These are phyloP conservation scores for Drosophila longiperda DNA, from an alignment of 2,888 invertebrate species.

Conservation along the genomic window DNA sequence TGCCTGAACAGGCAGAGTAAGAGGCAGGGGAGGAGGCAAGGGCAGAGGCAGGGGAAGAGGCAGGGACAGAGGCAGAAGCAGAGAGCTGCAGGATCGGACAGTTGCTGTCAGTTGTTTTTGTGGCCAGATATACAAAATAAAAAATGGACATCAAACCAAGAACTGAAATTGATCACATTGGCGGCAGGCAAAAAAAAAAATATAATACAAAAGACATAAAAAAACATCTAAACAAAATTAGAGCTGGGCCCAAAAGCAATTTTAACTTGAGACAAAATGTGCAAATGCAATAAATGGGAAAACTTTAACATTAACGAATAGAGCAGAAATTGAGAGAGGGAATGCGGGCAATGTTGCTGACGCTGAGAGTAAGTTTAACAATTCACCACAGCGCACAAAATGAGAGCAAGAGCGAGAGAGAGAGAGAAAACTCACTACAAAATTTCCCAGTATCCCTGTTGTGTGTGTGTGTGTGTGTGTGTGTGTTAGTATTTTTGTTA, in stretches of 20 bases:
- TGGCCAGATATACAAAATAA: constrained; percentile 3
- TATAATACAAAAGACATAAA: background rate
- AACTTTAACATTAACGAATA: constrained; percentile 23
- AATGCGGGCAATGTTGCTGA: constrained; percentile 1
- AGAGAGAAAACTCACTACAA: constrained; percentile 4
- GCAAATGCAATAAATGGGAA: constrained; percentile 20
- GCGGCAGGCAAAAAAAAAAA: background rate
- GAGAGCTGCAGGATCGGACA: constrained; percentile 13
- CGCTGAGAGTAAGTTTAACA: constrained; percentile 23
- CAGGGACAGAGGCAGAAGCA: background rate
- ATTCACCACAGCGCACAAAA: constrained; percentile 58
- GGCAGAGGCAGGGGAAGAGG: background rate
- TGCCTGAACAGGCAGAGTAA: background rate
- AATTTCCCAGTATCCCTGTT: constrained; percentile 55
- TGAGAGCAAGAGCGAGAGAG: constrained; percentile 26
- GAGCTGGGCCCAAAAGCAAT: constrained; percentile 12
- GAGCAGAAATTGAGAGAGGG: constrained; percentile 4
- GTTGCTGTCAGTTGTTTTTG: background rate
- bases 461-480: background rate
- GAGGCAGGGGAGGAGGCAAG: background rate
- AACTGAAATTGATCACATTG: constrained; percentile 20
- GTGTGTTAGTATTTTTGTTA: constrained; percentile 11
- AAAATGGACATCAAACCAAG: constrained; percentile 3
- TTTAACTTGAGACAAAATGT: constrained; percentile 23
- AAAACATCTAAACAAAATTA: background rate